Conservation (phyloP, 2,888 invertebrate genomes). For the Ormyrus nitidulus region DNA sequence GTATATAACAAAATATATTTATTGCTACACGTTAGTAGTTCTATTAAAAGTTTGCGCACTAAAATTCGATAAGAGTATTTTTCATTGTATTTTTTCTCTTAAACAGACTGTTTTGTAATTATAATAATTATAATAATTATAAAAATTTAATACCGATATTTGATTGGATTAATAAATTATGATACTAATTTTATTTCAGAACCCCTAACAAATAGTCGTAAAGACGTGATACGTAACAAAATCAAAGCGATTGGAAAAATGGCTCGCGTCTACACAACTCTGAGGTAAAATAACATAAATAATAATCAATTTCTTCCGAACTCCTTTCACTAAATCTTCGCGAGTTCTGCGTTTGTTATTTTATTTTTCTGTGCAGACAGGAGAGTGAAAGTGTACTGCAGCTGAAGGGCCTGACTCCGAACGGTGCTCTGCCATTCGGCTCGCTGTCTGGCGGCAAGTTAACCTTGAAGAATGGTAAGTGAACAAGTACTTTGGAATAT, state of each 20-base stretch:
- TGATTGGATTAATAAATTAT: too few relatives aligned
- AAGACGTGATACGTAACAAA: slow-evolving; percentile 99
- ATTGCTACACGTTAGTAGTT: too few relatives aligned
- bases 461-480: slow-evolving; percentile 93
- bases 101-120: too few relatives aligned
- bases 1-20: background rate
- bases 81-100: too few relatives aligned
- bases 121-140: too few relatives aligned
- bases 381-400: slow-evolving; percentile 99
- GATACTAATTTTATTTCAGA: slow-evolving; percentile 71
- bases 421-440: slow-evolving; percentile 96
- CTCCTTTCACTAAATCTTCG: background rate
- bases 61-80: too few relatives aligned
- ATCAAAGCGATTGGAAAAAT: slow-evolving; percentile 99
- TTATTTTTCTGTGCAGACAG: slow-evolving; percentile 81
- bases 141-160: too few relatives aligned
- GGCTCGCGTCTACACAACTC: slow-evolving; percentile 99
- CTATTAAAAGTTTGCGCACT: too few relatives aligned
- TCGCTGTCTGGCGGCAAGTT: slow-evolving; percentile 97
- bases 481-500: background rate
- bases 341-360: background rate
- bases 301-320: background rate
- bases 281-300: slow-evolving; percentile 81
- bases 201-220: slow-evolving; percentile 89
- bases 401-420: slow-evolving; percentile 98